Evolutionary conservation across 2,113 vertebrate species (phyloP), one percentile per base, ranked within the genome.

Genomic region (Osmerus mordax): DNA sequence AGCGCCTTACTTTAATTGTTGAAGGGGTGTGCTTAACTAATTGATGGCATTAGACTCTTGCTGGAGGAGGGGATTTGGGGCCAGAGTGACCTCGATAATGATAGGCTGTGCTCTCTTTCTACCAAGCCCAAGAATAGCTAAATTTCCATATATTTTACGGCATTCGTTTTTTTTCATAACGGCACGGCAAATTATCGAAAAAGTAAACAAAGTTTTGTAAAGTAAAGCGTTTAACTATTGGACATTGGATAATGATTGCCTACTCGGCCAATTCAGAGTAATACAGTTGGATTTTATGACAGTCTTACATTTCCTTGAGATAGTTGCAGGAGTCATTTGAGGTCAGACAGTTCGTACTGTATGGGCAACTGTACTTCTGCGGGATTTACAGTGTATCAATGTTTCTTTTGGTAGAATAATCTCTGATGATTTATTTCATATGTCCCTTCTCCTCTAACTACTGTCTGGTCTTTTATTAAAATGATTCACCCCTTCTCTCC

Each of bases 1-100:
- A 76, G 63, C 66, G 29, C 60, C 67, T 51, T 3, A 66, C 64
- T 53, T 83, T 89, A 89, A 86, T 90, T 86, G 88, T 82, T 74
- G 58, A 70, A 63, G 21, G 67, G 47, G 47, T 2, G 71, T 75
- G 74, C 75, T 79, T 47, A 65, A 65, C 69, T 84, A 79, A 85
- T 84, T 69, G 71, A 79, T 76, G 76, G 74, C 73, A 72, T 83
- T 83, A 83, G 76, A 71, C 70, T 61, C 61, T 78, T 73, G 73
- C 82, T 81, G 84, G 78, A 72, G 80, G 78, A 75, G 76, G 75
- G 78, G 67, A 75, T 71, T 41, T 75, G 54, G 78, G 78, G 41
- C 75, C 72, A 78, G 77, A 78, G 52, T 16, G 52, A 72, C 70
- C 75, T 71, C 71, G 67, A 36, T 78, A 78, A 78, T 69, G 74